Evolutionary conservation across 2,888 invertebrate species (phyloP).

Genomic region (Pollenia labialis): DNA sequence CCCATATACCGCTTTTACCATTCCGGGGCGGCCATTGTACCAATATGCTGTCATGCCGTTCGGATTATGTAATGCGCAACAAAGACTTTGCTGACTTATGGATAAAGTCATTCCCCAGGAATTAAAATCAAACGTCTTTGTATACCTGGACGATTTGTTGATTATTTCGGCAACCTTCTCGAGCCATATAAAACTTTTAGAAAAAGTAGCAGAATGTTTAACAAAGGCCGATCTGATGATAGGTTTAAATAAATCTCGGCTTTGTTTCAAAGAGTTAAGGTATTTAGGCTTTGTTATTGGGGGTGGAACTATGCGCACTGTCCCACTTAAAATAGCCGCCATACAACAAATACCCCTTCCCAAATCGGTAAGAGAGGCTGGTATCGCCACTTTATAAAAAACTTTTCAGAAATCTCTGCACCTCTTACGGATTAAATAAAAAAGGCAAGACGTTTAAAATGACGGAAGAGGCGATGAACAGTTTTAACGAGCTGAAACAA

Average conservation of each 20-base stretch:
- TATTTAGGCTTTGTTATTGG: conserved; percentile 65
- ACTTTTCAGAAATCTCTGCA: too few species aligned
- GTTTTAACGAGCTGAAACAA: not conserved
- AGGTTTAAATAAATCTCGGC: conserved; percentile 47
- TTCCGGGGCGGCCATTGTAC: conserved; percentile 49
- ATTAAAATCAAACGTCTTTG: conserved; percentile 46
- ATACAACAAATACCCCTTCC: conserved; percentile 4
- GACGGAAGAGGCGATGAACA: not conserved
- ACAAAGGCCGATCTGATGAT: conserved; percentile 59
- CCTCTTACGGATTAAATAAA: too few species aligned
- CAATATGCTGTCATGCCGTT: conserved; percentile 68
- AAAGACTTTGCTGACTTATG: conserved; percentile 73
- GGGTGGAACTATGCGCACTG: conserved; percentile 48
- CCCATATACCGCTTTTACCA: conserved; percentile 42
- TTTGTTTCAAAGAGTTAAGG: conserved; percentile 67
- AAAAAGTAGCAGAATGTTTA: conserved; percentile 58
- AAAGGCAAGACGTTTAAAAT: too few species aligned
- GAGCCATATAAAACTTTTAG: conserved; percentile 25
- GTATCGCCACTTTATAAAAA: too few species aligned
- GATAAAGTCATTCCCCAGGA: conserved; percentile 50
- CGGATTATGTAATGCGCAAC: conserved; percentile 57
- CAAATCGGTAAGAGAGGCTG: too few species aligned
- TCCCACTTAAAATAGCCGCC: conserved; percentile 55
- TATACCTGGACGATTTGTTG: conserved; percentile 57
- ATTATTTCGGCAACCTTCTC: conserved; percentile 59